Conservation (phyloP, 53 echinoderm and acorn worm species). For the Holothuria scabra region DNA sequence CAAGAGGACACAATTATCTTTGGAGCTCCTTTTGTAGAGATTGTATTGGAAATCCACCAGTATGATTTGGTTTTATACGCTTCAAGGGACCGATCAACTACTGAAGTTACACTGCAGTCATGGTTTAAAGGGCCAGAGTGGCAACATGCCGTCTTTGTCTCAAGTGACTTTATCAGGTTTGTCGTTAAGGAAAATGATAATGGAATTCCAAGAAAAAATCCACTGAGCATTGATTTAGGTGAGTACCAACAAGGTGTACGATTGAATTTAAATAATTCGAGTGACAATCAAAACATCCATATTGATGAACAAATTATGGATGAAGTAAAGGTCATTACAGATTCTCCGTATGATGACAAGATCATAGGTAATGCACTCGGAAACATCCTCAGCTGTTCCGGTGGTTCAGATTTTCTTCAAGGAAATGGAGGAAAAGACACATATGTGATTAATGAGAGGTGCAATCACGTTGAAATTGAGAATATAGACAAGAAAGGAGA, state of each 20-base stretch:
- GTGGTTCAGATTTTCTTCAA: conserved; percentile 30
- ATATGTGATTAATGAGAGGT: conserved; percentile 39
- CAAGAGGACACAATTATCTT: conserved; percentile 19
- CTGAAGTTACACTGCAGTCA: background rate
- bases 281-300: background rate
- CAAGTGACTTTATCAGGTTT: conserved; percentile 23
- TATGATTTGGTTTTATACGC: conserved; percentile 14
- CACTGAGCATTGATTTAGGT: conserved; percentile 21
- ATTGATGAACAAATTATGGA: conserved; percentile 17
- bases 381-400: conserved; percentile 40
- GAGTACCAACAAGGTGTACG: conserved; percentile 28
- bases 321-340: conserved; percentile 29
- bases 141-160: conserved; percentile 14
- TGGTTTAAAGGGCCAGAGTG: conserved; percentile 36
- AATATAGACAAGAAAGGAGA: conserved; percentile 25
- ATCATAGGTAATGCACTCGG: conserved; percentile 42
- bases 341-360: conserved; percentile 32
- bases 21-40: background rate
- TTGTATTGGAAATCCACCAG: background rate
- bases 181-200: conserved; percentile 31
- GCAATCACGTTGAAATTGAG: background rate
- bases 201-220: conserved; percentile 35
- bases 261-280: background rate
- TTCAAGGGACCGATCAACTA: background rate
- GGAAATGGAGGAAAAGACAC: conserved; percentile 41